Conservation (phyloP, 1,140 invertebrate species). For the Neotoxoptera formosana region DNA sequence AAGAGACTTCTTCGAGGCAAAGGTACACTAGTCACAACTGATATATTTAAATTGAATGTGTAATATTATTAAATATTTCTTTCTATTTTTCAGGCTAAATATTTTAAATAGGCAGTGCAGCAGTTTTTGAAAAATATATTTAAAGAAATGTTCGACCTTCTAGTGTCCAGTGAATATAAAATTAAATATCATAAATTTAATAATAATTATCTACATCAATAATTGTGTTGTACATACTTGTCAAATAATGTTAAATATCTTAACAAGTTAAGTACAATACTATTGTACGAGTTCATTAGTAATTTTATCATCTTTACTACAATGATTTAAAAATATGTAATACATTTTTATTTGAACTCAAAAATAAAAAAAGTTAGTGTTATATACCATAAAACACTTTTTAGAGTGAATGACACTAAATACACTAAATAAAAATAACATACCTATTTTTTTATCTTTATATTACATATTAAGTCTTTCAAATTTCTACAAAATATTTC, state of each 20-base stretch:
- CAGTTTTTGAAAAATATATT: background rate
- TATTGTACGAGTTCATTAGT: background rate
- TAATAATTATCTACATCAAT: background rate
- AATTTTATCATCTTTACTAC: background rate
- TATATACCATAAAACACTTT: background rate
- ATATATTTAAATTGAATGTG: background rate
- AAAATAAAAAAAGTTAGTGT: background rate
- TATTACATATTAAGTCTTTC: background rate
- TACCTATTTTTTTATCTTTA: no score
- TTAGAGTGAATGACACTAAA: background rate
- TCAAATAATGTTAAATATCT: background rate
- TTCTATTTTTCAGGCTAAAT: constrained; percentile 32
- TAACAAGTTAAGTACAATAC: background rate
- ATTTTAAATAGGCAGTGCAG: background rate
- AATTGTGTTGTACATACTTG: background rate
- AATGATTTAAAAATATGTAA: background rate
- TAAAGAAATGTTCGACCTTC: background rate
- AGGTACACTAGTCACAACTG: background rate
- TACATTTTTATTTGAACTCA: background rate
- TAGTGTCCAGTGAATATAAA: background rate
- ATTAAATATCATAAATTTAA: background rate
- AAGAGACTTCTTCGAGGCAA: constrained; percentile 47
- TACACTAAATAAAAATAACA: background rate
- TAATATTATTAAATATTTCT: background rate
- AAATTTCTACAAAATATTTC: background rate